Conservation (phyloP, 2,797 vertebrate genomes). For the Mastacembelus armatus region DNA sequence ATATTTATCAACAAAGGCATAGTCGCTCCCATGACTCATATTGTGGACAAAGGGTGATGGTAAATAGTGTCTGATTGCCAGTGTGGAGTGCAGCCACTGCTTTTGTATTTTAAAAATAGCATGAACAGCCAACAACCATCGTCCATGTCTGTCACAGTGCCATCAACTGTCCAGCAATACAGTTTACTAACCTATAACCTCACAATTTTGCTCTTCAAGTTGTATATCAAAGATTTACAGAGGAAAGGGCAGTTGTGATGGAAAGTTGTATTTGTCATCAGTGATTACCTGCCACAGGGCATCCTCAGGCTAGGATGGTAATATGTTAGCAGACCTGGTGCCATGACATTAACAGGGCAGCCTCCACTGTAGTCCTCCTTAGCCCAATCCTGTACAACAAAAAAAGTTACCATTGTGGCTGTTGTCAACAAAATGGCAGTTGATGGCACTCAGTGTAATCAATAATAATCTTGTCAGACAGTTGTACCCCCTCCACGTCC, state of each 20-base stretch:
- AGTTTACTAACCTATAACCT: conserved; percentile 22
- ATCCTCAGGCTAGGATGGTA: conserved; percentile 81
- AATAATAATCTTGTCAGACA: no score
- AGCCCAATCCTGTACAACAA: conserved; percentile 79
- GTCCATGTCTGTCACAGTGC: conserved; percentile 8
- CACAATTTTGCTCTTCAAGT: conserved; percentile 4
- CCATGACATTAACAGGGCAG: conserved; percentile 85
- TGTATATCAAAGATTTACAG: conserved; percentile 7
- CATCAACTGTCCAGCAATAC: conserved; percentile 8
- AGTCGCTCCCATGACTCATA: conserved; percentile 55
- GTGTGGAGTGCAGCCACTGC: conserved; percentile 15
- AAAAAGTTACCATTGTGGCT: conserved; percentile 11
- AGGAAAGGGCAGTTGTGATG: conserved; percentile 12
- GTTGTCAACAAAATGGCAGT: neutral
- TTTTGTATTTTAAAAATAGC: conserved; percentile 44
- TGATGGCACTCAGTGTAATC: no score
- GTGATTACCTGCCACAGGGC: conserved; percentile 82
- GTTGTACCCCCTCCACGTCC: neutral
- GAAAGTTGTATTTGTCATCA: conserved; percentile 38
- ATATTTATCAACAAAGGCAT: conserved; percentile 47
- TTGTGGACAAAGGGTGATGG: conserved; percentile 26
- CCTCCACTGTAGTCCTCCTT: conserved; percentile 82
- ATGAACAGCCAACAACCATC: conserved; percentile 16
- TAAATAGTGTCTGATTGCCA: conserved; percentile 33
- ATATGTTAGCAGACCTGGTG: conserved; percentile 82